Base-by-base conservation (phyloP, 2,888 invertebrate genomes). In the Latheticus oryzae region DNA sequence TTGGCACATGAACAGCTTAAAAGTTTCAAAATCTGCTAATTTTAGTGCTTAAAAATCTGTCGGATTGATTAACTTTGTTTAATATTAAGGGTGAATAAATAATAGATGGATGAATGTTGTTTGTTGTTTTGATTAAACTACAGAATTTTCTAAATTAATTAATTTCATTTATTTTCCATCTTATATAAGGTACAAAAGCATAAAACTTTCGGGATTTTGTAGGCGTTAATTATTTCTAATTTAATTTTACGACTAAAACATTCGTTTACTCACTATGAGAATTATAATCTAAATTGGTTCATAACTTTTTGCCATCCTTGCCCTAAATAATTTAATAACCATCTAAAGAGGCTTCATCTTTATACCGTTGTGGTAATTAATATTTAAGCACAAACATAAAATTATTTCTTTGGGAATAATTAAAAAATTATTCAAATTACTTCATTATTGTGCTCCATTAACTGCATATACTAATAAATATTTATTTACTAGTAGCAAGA, bases 161-260 rank as follows among this genome's bases (percentile, higher is more conserved):
- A 48, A 33, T 48, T 33, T 24, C 33, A 48, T 35, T 35, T 13
- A 35, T 35, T 47, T 47, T 35, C 24, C 33, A 32, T 5, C 19
- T 47, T 23, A 47, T 33, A 13, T 33, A 33, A 45, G 47, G 33
- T 33, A 47, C 23, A 47, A 45, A 45, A 33, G 47, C 33, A 17
- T 47, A 13, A 47, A 47, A 47, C 21, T 47, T 33, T 33, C 24
- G 13, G 48, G 48, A 12, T 48, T 48, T 16, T 35, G 35, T 35
- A 23, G 35, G 35, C 24, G 48, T 33, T 48, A 48, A 35, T 48
- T 48, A 48, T 48, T 35, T 26, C 24, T 48, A 35, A 48, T 48
- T 48, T 15, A 48, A 48, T 48, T 48, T 48, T 17, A 48, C 26
- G 35, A 33, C 24, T 32, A 45, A 30, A 32, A 19, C 9, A 28